Conservation (phyloP, 2,888 invertebrate genomes). For the Parelbella ahira region DNA sequence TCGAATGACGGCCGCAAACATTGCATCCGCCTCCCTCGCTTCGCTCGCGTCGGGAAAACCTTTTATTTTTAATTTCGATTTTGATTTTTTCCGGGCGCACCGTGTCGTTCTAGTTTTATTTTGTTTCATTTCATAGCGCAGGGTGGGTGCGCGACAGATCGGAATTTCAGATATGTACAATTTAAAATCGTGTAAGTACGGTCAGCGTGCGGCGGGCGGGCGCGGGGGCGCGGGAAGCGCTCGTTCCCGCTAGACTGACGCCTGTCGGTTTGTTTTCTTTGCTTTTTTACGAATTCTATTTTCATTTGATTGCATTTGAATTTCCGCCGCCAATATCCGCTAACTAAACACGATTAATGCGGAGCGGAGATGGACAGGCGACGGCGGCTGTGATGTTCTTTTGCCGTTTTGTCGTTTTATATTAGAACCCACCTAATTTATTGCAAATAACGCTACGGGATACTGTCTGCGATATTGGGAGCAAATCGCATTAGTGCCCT, state of each 20-base stretch:
- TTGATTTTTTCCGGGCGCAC: slow-evolving; percentile 76
- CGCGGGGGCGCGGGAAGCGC: slow-evolving; percentile 47
- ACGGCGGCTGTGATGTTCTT: slow-evolving; percentile 58
- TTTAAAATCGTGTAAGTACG: slow-evolving; percentile 81
- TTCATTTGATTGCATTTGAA: slow-evolving; percentile 81
- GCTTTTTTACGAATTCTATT: slow-evolving; percentile 78
- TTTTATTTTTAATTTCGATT: slow-evolving; percentile 80
- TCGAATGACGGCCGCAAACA: slow-evolving; percentile 78
- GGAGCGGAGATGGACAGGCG: slow-evolving; percentile 74
- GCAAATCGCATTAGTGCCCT: slow-evolving; percentile 22
- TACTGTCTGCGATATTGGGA: slow-evolving; percentile 52
- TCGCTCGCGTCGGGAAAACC: slow-evolving; percentile 60
- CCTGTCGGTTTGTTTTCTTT: slow-evolving; percentile 79
- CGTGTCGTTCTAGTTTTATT: slow-evolving; percentile 75
- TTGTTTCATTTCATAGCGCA: slow-evolving; percentile 80
- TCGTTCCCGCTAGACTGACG: slow-evolving; percentile 73
- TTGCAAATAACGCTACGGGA: slow-evolving; percentile 72
- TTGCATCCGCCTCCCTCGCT: slow-evolving; percentile 72
- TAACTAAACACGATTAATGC: slow-evolving; percentile 82
- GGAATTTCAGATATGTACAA: slow-evolving; percentile 81
- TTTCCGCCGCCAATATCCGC: slow-evolving; percentile 80
- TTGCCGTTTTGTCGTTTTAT: slow-evolving; percentile 77
- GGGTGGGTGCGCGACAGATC: slow-evolving; percentile 79
- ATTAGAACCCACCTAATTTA: slow-evolving; percentile 78
- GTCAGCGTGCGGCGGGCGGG: slow-evolving; percentile 57